Evolutionary conservation across 2,888 invertebrate genomes (phyloP).

Genomic region (Deroplatys truncata): DNA sequence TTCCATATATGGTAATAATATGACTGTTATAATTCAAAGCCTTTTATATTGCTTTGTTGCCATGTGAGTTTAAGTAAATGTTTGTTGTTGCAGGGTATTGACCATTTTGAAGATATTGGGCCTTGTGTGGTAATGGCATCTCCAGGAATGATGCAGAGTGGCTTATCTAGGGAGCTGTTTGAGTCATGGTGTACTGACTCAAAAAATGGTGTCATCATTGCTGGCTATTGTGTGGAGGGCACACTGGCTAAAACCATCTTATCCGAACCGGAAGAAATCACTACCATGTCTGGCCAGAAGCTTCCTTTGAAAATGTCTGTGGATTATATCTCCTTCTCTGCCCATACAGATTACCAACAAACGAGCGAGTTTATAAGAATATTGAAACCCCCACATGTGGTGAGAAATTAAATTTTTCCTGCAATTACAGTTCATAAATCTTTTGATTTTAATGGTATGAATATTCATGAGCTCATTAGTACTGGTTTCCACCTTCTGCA

Average conservation of each 20-base stretch:
- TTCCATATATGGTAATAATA: too few relatives aligned
- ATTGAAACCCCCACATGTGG: slow-evolving; percentile 93
- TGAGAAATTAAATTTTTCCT: slow-evolving; percentile 42
- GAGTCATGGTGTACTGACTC: slow-evolving; percentile 99
- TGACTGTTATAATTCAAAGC: too few relatives aligned
- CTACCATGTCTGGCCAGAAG: slow-evolving; percentile 92
- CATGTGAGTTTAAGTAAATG: too few relatives aligned
- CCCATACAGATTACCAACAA: slow-evolving; percentile 97
- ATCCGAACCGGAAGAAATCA: slow-evolving; percentile 96
- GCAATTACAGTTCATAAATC: slow-evolving; percentile 23
- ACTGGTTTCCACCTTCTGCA: too few relatives aligned
- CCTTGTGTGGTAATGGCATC: slow-evolving; percentile 99
- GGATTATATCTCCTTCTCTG: slow-evolving; percentile 98
- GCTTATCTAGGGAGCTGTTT: slow-evolving; percentile 93
- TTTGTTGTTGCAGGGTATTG: slow-evolving; percentile 69
- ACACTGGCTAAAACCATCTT: slow-evolving; percentile 89
- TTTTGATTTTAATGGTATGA: too few relatives aligned
- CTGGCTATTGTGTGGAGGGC: slow-evolving; percentile 89
- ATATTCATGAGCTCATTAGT: too few relatives aligned
- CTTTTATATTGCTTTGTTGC: too few relatives aligned
- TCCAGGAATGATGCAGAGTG: slow-evolving; percentile 99
- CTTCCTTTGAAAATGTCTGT: slow-evolving; percentile 95
- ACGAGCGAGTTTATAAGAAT: slow-evolving; percentile 95
- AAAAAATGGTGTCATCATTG: slow-evolving; percentile 97
- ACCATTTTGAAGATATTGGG: slow-evolving; percentile 98